These are phyloP conservation scores for Mellivora capensis DNA, from an alignment of 2,113 vertebrate genomes.

Conservation along the genomic window DNA sequence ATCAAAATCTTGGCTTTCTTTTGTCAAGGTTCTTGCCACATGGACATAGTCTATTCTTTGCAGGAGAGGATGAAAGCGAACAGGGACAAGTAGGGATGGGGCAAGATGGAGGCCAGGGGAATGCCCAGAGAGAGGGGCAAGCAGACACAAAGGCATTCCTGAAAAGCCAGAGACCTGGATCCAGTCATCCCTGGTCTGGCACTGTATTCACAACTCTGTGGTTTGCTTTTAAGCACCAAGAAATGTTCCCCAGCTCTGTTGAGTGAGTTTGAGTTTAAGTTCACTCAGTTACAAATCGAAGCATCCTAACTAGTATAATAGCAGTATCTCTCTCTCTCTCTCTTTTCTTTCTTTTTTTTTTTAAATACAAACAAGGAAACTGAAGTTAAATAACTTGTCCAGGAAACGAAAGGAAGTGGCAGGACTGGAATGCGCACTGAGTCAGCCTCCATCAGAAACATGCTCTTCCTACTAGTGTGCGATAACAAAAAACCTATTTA, in stretches of 20 bases:
- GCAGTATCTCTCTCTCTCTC: neutral
- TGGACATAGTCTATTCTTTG: neutral
- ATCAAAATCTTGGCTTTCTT: neutral
- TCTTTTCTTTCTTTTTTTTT: neutral
- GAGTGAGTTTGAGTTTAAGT: neutral
- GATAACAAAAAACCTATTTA: neutral
- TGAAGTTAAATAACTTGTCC: neutral
- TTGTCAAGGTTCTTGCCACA: neutral
- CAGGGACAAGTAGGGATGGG: neutral
- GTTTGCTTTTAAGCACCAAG: neutral
- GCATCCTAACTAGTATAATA: neutral
- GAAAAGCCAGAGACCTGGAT: neutral
- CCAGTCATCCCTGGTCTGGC: neutral
- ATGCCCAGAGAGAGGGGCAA: neutral
- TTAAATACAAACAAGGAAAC: neutral
- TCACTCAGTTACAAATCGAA: neutral
- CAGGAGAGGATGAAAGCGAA: neutral
- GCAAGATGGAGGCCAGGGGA: neutral
- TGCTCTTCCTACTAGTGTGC: neutral
- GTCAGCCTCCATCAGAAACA: neutral
- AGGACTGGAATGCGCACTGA: neutral
- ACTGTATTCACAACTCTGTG: neutral
- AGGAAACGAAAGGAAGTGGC: neutral
- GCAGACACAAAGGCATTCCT: neutral
- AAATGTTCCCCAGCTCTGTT: neutral